Conservation (phyloP, 2,888 invertebrate genomes). For the Orchesellides sinensis region DNA sequence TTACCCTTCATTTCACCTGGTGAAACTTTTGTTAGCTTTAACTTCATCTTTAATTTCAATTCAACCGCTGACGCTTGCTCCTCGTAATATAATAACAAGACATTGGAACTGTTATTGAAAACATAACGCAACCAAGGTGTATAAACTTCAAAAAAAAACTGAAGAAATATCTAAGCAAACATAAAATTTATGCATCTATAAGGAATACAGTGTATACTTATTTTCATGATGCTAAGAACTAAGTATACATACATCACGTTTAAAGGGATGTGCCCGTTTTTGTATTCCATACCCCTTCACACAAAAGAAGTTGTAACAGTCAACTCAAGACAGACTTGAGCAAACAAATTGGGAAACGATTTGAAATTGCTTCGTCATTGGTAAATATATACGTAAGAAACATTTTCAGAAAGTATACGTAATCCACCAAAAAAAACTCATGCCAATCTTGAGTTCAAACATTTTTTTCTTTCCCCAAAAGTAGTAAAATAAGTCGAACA, state of each 20-base stretch:
- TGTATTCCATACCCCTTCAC: neutral
- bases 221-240: neutral
- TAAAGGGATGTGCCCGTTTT: neutral
- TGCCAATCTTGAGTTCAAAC: conserved; percentile 14
- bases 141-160: too few relatives aligned
- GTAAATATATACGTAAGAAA: neutral
- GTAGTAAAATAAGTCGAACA: neutral
- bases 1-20: too few relatives aligned
- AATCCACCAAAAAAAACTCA: neutral
- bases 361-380: conserved; percentile 14
- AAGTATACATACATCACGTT: neutral
- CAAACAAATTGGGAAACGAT: neutral
- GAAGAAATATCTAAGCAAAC: neutral
- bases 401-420: neutral
- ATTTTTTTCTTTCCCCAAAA: conserved; percentile 2
- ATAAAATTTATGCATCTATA: neutral
- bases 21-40: too few relatives aligned
- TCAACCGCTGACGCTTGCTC: too few relatives aligned
- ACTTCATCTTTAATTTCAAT: too few relatives aligned
- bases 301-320: neutral
- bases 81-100: too few relatives aligned
- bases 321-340: neutral
- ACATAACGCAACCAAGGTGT: too few relatives aligned
- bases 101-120: too few relatives aligned
- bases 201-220: too few relatives aligned